Base-by-base conservation (phyloP, 1,140 invertebrate species). In the Caenorhabditis tropicalis region DNA sequence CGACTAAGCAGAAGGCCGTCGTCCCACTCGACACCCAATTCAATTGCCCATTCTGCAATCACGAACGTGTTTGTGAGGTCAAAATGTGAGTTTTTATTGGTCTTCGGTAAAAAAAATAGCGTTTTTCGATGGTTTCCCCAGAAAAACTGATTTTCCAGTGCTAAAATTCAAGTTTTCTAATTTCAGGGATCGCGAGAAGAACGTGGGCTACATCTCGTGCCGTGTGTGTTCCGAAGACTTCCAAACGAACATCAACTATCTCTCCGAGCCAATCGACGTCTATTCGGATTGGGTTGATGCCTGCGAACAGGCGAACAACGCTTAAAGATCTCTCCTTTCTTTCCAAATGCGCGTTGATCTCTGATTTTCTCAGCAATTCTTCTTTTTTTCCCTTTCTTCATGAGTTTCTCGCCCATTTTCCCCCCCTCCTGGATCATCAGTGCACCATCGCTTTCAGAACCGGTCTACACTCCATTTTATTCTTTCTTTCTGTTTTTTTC, bases 211-310 rank as follows among this genome's bases (percentile, higher is more conserved):
- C 92, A 97, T 99, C 92, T 94, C 94, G 27, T 99, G 98, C 92
- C 93, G 95, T 87, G 96, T 99, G 2, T 99, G 98, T 91, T 91
- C 96, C 86, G 98, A 99, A 93, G 96, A 97, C 92, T 99, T 96
- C 93, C 82, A 98, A 92, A 97, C 96, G 5, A 95, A 94, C 31
- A 98, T 98, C 87, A 98, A 98, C 92, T 95, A 94, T 91, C 93
- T 99, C 82, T 98, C 96, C 15, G 97, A 99, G 92, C 94, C 97
- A 58, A 94, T 99, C 84, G 98, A 99, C 94, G 97, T 99, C 27
- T 99, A 99, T 91, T 98, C 98, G 93, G 97, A 99, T 92, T 99
- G 98, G 98, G 98, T 99, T 81, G 98, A 99, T 93, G 97, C 96
- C 1, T 99, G 97, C 93, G 98, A 98, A 93, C 93, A 91, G 88